Evolutionary conservation across 2,113 vertebrate genomes (phyloP).

Genomic region (Sterrhoptilus dennistouni): DNA sequence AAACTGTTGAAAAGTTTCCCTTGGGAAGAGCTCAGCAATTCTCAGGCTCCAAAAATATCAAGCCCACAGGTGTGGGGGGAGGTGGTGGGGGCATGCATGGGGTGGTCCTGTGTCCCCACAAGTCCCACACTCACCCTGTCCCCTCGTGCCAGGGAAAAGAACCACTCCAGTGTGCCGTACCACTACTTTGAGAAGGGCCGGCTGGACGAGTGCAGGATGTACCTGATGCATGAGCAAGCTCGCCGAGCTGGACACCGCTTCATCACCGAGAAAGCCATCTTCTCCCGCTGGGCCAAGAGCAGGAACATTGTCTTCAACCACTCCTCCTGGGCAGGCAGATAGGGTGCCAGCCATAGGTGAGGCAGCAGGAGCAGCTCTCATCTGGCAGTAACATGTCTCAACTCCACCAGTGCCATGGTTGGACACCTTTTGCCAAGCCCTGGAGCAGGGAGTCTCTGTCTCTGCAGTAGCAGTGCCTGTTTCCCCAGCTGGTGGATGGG

Average conservation of each 20-base stretch:
- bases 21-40: too few relatives aligned
- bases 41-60: too few relatives aligned
- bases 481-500: not conserved
- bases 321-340: slow-evolving; percentile 77
- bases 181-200: slow-evolving; percentile 89
- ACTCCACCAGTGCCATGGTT: rapidly evolving
- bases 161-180: slow-evolving; percentile 84
- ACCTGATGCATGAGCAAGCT: slow-evolving; percentile 82
- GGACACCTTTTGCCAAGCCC: not conserved
- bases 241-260: slow-evolving; percentile 87
- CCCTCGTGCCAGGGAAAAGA: slow-evolving; percentile 58
- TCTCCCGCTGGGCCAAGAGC: slow-evolving; percentile 88
- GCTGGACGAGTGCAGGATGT: slow-evolving; percentile 88
- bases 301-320: slow-evolving; percentile 83
- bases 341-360: rapidly evolving
- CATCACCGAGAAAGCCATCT: slow-evolving; percentile 94
- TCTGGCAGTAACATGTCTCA: rapidly evolving
- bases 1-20: too few relatives aligned
- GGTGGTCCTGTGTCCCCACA: rapidly evolving
- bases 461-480: not conserved
- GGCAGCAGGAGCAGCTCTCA: rapidly evolving
- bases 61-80: too few relatives aligned
- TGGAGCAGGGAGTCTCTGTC: not conserved
- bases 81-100: rapidly evolving
- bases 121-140: not conserved